phyloP scores from a whole-genome alignment of 2,888 invertebrate genomes.

The Nomada fucata region DNA sequence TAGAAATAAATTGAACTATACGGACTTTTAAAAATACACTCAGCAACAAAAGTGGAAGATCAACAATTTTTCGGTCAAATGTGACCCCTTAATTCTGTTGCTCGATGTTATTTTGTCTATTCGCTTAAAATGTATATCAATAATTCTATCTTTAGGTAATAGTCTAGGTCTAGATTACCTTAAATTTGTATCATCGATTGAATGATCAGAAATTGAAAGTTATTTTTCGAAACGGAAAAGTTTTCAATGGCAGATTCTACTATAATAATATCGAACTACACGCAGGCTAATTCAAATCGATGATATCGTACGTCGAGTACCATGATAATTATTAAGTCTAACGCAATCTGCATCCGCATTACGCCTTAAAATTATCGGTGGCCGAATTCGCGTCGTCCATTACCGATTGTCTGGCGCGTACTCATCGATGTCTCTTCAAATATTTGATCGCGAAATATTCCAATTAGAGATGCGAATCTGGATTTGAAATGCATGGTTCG shows the following conservation, averaged over 20 bases:
- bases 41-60: no score
- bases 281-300: background rate
- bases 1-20: no score
- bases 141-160: no score
- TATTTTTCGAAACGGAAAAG: background rate
- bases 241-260: background rate
- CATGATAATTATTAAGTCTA: slow-evolving; percentile 37
- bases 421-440: slow-evolving; percentile 10
- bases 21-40: no score
- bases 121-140: no score
- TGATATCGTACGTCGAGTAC: background rate
- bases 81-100: no score
- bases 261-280: background rate
- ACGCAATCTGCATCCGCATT: background rate
- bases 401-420: slow-evolving; percentile 20
- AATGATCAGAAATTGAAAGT: no score
- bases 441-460: slow-evolving; percentile 7
- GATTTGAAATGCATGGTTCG: background rate
- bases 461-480: background rate
- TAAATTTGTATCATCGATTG: no score
- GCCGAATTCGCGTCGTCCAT: slow-evolving; percentile 2
- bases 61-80: no score
- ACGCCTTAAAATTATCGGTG: slow-evolving; percentile 43
- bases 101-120: no score
- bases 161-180: no score